Conservation (phyloP, 2,888 invertebrate species). For the Ectemnius lituratus region DNA sequence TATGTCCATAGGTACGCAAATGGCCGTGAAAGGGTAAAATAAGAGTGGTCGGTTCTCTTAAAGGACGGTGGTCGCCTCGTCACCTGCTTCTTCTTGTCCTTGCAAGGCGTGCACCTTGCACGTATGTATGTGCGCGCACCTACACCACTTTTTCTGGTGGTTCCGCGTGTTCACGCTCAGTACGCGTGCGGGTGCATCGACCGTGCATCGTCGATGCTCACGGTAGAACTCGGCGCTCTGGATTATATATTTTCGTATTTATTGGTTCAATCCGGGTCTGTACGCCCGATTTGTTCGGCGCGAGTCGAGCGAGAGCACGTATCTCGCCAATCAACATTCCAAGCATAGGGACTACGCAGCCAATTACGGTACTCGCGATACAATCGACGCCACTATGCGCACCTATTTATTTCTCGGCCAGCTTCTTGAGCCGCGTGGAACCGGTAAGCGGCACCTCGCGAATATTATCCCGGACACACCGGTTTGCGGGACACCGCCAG, state of each 20-base stretch:
- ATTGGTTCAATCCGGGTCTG: conserved; percentile 56
- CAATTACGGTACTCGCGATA: conserved; percentile 70
- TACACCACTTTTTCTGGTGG: conserved; percentile 4
- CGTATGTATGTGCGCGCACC: conserved; percentile 17
- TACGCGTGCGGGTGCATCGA: conserved; percentile 29
- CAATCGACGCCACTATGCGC: conserved; percentile 60
- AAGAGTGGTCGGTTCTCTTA: conserved; percentile 54
- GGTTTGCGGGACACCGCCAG: conserved; percentile 4
- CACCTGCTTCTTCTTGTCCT: conserved; percentile 48
- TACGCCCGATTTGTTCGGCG: conserved; percentile 52
- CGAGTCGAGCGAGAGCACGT: conserved; percentile 47
- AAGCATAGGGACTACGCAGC: conserved; percentile 64
- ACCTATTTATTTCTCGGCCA: conserved; percentile 65
- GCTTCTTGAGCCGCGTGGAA: conserved; percentile 32
- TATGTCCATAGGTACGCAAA: conserved; percentile 39
- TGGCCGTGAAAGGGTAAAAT: conserved; percentile 42
- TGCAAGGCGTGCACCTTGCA: conserved; percentile 16
- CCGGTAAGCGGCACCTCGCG: conserved; percentile 18
- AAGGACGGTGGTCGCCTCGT: conserved; percentile 63
- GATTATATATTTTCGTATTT: conserved; percentile 59
- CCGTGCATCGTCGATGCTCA: conserved; percentile 54
- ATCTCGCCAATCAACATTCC: conserved; percentile 74
- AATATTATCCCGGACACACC: conserved; percentile 21
- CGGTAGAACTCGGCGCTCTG: conserved; percentile 38
- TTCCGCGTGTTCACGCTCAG: conserved; percentile 5